These are phyloP conservation scores for Ceratina calcarata DNA, from an alignment of 1,140 invertebrate genomes.

Conservation along the genomic window DNA sequence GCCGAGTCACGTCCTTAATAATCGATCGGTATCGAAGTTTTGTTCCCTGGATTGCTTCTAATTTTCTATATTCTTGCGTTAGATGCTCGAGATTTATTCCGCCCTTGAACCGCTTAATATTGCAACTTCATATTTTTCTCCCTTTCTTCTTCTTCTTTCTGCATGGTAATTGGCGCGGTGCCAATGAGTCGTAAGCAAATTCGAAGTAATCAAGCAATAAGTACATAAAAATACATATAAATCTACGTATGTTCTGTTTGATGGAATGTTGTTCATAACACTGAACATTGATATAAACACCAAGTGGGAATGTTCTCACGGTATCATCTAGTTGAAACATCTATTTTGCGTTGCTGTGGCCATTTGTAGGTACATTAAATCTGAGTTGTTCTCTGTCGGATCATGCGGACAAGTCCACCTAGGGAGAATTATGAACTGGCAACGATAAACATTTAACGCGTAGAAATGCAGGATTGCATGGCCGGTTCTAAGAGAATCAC, in stretches of 20 bases:
- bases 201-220: no score
- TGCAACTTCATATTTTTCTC: background rate
- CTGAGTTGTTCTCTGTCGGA: background rate
- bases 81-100: background rate
- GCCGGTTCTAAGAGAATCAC: slow-evolving; percentile 20
- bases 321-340: background rate
- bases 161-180: no score
- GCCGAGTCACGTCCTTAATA: slow-evolving; percentile 41
- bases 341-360: background rate
- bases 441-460: slow-evolving; percentile 52
- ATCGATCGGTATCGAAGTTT: slow-evolving; percentile 25
- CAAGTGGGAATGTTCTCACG: no score
- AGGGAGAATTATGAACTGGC: slow-evolving; percentile 42
- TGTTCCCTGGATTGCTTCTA: background rate
- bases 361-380: slow-evolving; percentile 5
- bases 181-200: no score
- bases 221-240: no score
- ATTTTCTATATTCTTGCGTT: background rate
- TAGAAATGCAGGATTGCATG: slow-evolving; percentile 18
- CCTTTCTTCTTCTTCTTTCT: background rate
- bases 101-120: background rate
- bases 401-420: background rate
- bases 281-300: no score
- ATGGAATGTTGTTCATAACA: no score
- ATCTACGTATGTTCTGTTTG: no score